phyloP scores from a whole-genome alignment of 2,888 invertebrate species.

The Amphipoea lucens region DNA sequence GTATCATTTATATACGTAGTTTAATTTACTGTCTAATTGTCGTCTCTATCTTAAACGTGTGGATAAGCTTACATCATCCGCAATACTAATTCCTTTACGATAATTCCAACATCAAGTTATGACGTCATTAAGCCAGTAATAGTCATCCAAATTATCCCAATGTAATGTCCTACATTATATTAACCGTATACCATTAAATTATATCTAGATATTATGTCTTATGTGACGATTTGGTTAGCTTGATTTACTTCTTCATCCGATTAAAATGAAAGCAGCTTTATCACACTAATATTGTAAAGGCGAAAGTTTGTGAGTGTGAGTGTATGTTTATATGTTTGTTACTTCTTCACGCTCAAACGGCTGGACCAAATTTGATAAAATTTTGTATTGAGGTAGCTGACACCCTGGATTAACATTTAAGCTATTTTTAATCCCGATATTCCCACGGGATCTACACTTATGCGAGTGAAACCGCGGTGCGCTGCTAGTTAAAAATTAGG shows the following conservation, averaged over 20 bases:
- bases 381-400: too few relatives aligned
- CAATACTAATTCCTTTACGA: constrained; percentile 36
- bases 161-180: constrained; percentile 31
- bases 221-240: not conserved
- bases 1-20: not conserved
- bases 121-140: constrained; percentile 48
- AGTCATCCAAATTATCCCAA: constrained; percentile 41
- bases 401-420: too few relatives aligned
- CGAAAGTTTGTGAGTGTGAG: too few relatives aligned
- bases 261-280: not conserved
- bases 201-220: not conserved
- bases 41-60: not conserved
- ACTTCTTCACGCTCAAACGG: too few relatives aligned
- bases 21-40: not conserved
- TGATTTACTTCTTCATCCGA: not conserved
- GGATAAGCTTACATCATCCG: not conserved
- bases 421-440: too few relatives aligned
- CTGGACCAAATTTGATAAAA: too few relatives aligned
- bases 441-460: too few relatives aligned
- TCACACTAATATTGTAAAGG: too few relatives aligned
- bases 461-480: too few relatives aligned
- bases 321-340: too few relatives aligned
- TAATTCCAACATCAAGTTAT: constrained; percentile 34
- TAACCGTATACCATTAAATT: constrained; percentile 32
- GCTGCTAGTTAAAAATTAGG: too few relatives aligned